Conservation (phyloP, 2,797 vertebrate species). For the Mico argentatus region DNA sequence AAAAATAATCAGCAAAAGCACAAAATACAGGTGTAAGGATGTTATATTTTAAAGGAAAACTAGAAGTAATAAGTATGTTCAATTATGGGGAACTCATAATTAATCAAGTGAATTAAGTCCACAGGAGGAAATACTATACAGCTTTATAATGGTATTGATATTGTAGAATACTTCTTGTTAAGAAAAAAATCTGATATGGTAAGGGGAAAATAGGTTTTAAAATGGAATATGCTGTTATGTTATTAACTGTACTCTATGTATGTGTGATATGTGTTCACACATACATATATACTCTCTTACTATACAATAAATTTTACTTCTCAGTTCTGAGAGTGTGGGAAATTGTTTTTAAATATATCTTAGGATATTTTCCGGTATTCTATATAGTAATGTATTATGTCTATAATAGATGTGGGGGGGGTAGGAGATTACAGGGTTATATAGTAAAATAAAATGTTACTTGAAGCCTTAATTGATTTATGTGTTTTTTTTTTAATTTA, state of each 20-base stretch:
- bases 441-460: not conserved
- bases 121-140: not conserved
- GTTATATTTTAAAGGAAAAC: not conserved
- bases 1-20: not conserved
- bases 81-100: not conserved
- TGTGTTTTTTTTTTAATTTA: not conserved
- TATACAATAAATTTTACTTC: not conserved
- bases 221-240: not conserved
- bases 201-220: not conserved
- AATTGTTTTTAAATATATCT: not conserved
- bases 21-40: not conserved
- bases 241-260: not conserved
- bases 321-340: not conserved
- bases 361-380: not conserved
- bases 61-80: not conserved
- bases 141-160: not conserved
- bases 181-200: not conserved
- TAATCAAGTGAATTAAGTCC: not conserved
- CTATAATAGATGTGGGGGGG: not conserved
- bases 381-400: not conserved
- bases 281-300: not conserved
- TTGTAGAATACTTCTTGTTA: not conserved
- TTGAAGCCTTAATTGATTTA: not conserved
- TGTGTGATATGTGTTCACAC: not conserved
- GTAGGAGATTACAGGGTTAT: not conserved